Evolutionary conservation across 2,888 invertebrate species (phyloP).

Genomic region (Scaptomyza caliginosa): DNA sequence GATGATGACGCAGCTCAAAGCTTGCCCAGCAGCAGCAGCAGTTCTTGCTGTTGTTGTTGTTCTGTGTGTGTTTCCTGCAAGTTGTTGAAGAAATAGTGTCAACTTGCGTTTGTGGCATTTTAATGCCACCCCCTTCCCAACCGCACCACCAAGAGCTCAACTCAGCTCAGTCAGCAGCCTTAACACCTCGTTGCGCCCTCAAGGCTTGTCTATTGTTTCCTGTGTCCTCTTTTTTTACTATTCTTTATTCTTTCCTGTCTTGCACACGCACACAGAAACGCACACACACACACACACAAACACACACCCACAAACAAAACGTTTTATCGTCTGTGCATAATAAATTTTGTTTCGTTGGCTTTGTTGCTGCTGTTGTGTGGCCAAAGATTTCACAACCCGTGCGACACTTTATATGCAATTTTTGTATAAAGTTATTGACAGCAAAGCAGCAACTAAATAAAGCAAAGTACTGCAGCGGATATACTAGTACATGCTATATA

Average conservation of each 20-base stretch:
- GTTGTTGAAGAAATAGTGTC: conserved; percentile 71
- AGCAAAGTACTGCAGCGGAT: conserved; percentile 28
- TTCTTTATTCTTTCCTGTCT: conserved; percentile 11
- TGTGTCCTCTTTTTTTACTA: conserved; percentile 26
- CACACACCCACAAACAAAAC: conserved; percentile 54
- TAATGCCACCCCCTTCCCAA: conserved; percentile 49
- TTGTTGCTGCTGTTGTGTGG: conserved; percentile 36
- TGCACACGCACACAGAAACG: conserved; percentile 17
- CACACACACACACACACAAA: conserved; percentile 15
- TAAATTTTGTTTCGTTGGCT: conserved; percentile 61
- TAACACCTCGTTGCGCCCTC: conserved; percentile 57
- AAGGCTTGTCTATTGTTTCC: conserved; percentile 71
- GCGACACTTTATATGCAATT: conserved; percentile 45
- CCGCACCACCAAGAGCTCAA: neutral
- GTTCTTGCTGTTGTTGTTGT: conserved; percentile 3
- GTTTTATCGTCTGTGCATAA: conserved; percentile 78
- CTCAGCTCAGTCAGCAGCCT: conserved; percentile 22
- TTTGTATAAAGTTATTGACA: conserved; percentile 68
- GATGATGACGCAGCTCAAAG: conserved; percentile 54
- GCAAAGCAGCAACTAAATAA: conserved; percentile 5
- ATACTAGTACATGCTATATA: neutral
- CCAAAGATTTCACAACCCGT: conserved; percentile 29
- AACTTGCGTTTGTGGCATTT: conserved; percentile 73
- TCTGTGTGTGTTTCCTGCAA: conserved; percentile 12
- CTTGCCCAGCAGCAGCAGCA: conserved; percentile 4